Evolutionary conservation across 2,888 invertebrate species (phyloP), one percentile per base, ranked within the genome.

Genomic region (Furcula furcula): DNA sequence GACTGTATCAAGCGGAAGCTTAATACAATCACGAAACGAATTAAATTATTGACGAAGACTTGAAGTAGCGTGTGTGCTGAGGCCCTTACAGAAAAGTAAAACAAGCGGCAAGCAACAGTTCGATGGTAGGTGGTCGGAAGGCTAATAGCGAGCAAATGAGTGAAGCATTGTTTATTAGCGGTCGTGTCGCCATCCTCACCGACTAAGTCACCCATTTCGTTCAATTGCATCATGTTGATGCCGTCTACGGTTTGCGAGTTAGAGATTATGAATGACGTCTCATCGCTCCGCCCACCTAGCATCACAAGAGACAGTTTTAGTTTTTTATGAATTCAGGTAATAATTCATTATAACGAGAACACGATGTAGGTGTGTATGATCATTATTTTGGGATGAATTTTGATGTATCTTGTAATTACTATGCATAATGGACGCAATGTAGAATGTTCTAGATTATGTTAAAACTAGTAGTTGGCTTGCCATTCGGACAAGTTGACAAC

Each of bases 261-360:
- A 75, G 55, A 57, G 59, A 70, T 72, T 52, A 63, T 37, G 50
- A 58, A 46, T 52, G 66, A 49, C 40, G 67, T 50, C 60, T 55
- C 65, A 66, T 78, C 82, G 74, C 80, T 85, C 87, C 87, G 85
- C 74, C 87, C 88, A 88, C 88, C 88, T 88, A 86, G 65, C 87
- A 86, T 82, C 85, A 67, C 33, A 65, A 60, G 55, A 69, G 60
- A 59, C 6, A 68, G 40, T 28, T 48, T 54, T 39, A 43, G 40
- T 50, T 35, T 39, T 38, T 18, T 18, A 46, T 52, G 40, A 42
- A 18, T 23, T 3, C 6, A 35, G 38, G 31, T 34, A 46, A 37
- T 20, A 23, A n/a, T n/a, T n/a, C n/a, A n/a, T n/a, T n/a, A n/a
- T n/a, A n/a, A n/a, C n/a, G n/a, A n/a, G n/a, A n/a, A n/a, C n/a